Percentiles rank a stretch among this genome's conserved stretches.
Conservation (phyloP, 2,888 invertebrate species). For the Tetranychus truncatus region DNA sequence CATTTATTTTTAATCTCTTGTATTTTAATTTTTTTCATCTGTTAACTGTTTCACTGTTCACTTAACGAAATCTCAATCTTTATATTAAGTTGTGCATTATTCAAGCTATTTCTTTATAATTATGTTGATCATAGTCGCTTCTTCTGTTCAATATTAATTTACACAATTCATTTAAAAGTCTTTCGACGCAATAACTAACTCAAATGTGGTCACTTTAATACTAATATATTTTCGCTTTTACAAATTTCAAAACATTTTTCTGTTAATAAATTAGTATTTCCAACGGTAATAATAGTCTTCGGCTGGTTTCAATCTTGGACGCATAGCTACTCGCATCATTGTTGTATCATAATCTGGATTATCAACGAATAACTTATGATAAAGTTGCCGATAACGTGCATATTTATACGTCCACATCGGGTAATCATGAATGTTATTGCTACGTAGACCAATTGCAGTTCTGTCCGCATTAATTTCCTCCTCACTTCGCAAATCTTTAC, state of each 20-base stretch:
- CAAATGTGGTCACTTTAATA: neutral
- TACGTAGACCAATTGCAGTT: neutral
- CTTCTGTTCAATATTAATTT: no score
- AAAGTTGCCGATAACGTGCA: neutral
- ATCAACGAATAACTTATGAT: neutral
- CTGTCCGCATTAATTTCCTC: neutral
- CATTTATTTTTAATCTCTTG: no score
- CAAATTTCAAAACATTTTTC: neutral
- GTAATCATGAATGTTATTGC: neutral
- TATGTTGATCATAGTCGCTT: no score
- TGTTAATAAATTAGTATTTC: neutral
- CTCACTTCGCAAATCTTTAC: neutral
- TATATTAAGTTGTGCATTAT: no score
- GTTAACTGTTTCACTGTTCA: no score
- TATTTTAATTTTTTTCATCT: no score
- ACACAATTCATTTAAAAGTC: no score
- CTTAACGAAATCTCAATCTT: no score
- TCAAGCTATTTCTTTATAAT: no score
- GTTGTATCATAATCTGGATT: constrained; percentile 6
- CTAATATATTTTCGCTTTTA: neutral
- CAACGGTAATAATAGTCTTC: neutral
- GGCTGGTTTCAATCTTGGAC: neutral
- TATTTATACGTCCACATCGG: neutral
- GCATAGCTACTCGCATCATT: neutral
- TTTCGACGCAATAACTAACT: no score